phyloP scores from a whole-genome alignment of 30 jellyfish, hydroid and myxozoan genomes.

The Aurelia aurita region DNA sequence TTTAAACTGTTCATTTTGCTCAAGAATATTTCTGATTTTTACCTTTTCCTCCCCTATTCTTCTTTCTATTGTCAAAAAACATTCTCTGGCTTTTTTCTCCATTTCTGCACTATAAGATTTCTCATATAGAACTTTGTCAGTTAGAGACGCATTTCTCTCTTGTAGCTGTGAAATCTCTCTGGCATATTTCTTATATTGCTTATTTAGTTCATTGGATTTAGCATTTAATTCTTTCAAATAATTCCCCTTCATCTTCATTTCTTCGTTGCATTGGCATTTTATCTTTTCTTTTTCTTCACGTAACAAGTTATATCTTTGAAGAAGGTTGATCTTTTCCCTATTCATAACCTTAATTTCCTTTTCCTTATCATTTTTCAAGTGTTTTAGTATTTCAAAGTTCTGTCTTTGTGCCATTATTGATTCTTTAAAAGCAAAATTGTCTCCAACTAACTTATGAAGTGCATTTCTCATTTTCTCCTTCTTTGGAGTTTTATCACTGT shows the following conservation, averaged over 20 bases:
- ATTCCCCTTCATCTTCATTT: not conserved
- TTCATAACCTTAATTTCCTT: not conserved
- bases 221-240: not conserved
- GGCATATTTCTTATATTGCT: not conserved
- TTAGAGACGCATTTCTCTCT: not conserved
- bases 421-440: not conserved
- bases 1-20: not conserved
- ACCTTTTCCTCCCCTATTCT: not conserved
- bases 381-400: not conserved
- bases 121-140: not conserved
- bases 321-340: not conserved
- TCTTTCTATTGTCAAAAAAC: not conserved
- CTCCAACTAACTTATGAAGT: not conserved
- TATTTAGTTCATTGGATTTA: not conserved
- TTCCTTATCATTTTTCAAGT: not conserved
- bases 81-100: conserved; percentile 4
- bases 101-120: conserved; percentile 18
- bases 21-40: not conserved
- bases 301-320: not conserved
- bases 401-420: not conserved
- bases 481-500: not conserved
- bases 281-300: not conserved
- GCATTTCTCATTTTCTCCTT: not conserved
- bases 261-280: not conserved
- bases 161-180: not conserved